These are phyloP conservation scores for Megaceryle maxima DNA, from an alignment of 2,113 vertebrate genomes.

Conservation along the genomic window DNA sequence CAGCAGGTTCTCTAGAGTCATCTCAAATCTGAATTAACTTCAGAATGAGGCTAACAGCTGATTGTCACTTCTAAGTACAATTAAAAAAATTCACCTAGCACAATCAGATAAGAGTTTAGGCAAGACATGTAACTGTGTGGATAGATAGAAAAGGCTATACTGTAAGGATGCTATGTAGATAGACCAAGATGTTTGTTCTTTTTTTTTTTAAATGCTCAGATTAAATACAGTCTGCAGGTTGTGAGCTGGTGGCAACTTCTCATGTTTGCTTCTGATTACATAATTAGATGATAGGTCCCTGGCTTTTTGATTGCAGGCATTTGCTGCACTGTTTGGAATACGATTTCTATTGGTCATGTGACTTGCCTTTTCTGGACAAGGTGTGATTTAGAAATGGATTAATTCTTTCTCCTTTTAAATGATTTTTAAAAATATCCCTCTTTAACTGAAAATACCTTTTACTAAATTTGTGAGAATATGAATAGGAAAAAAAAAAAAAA, in stretches of 20 bases:
- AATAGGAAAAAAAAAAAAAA: background rate
- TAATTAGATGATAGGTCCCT: background rate
- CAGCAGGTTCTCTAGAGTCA: constrained; percentile 15
- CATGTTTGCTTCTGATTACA: background rate
- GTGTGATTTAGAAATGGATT: background rate
- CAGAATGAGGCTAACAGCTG: constrained; percentile 26
- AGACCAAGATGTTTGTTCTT: background rate
- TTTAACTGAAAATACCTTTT: background rate
- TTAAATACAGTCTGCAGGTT: background rate
- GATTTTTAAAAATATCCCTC: background rate
- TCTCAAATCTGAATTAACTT: constrained; percentile 20
- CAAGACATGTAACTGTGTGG: background rate
- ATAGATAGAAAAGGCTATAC: background rate
- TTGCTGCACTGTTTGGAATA: background rate
- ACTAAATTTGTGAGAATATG: background rate
- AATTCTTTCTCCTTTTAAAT: background rate
- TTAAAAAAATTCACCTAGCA: background rate
- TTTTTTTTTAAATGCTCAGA: background rate
- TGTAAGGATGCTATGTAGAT: background rate
- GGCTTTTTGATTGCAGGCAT: background rate
- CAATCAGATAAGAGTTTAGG: background rate
- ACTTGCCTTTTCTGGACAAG: background rate
- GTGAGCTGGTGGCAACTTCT: background rate
- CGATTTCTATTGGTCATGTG: background rate
- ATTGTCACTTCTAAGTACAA: background rate